These are phyloP conservation scores for Heliothis virescens DNA, from an alignment of 1,140 invertebrate species.

Conservation along the genomic window DNA sequence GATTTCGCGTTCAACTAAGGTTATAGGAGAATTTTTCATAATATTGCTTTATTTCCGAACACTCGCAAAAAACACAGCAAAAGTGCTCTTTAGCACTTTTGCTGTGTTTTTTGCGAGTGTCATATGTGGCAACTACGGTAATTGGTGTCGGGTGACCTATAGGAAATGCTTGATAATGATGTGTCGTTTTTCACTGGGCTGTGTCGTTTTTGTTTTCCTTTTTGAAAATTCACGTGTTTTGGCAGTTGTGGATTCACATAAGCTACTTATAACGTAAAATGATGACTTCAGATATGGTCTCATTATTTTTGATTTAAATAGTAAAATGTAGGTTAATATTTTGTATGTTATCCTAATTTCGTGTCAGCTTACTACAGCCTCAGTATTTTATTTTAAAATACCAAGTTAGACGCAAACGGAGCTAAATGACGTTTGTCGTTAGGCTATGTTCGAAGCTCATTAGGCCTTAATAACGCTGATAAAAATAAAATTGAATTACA, in stretches of 20 bases:
- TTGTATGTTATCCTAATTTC: not conserved
- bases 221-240: not conserved
- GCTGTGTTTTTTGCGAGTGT: not conserved
- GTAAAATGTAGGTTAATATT: not conserved
- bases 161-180: conserved; percentile 4
- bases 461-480: conserved; percentile 23
- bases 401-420: conserved; percentile 13
- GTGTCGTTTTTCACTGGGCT: not conserved
- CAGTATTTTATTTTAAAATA: not conserved
- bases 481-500: conserved; percentile 40
- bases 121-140: conserved; percentile 2
- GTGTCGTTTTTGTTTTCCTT: conserved; percentile 1
- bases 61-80: not conserved
- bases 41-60: not conserved
- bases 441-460: conserved; percentile 26
- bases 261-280: no score
- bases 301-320: not conserved
- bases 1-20: conserved; percentile 23
- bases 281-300: not conserved
- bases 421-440: conserved; percentile 40
- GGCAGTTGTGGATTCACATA: not conserved
- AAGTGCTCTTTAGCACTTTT: no score
- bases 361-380: not conserved
- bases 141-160: conserved; percentile 1
- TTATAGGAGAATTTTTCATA: conserved; percentile 24